phyloP scores from a whole-genome alignment of 2,797 vertebrate genomes.

The Alauda arvensis region DNA sequence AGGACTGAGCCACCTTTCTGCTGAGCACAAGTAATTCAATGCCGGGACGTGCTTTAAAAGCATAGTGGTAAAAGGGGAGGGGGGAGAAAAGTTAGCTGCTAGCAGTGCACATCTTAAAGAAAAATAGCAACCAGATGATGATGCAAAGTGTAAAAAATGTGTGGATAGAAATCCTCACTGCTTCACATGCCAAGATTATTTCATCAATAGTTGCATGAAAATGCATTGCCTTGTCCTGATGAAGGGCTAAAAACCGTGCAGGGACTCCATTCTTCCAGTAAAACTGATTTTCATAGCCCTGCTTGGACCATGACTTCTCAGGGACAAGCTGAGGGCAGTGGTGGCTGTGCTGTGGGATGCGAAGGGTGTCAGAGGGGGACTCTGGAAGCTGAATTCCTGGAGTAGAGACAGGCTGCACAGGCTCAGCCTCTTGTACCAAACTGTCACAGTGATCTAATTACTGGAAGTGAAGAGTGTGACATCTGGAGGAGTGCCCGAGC shows the following conservation, averaged over 20 bases:
- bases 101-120: background rate
- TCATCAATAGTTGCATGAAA: background rate
- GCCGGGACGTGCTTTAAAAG: background rate
- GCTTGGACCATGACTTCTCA: background rate
- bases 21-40: constrained; percentile 45
- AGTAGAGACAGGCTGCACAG: constrained; percentile 12
- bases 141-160: background rate
- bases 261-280: background rate
- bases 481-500: constrained; percentile 26
- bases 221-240: background rate
- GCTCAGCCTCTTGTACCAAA: background rate
- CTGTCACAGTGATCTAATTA: constrained; percentile 57
- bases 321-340: background rate
- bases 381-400: background rate
- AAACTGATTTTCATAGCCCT: background rate
- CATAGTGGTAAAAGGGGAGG: background rate
- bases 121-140: background rate
- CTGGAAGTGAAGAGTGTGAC: constrained; percentile 49
- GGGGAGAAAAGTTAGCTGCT: background rate
- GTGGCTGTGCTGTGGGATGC: background rate
- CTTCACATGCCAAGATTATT: background rate
- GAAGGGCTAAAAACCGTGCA: background rate
- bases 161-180: background rate
- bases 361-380: background rate
- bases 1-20: constrained; percentile 29